These are phyloP conservation scores for Valencia hispanica DNA, from an alignment of 2,797 vertebrate species.

Conservation along the genomic window DNA sequence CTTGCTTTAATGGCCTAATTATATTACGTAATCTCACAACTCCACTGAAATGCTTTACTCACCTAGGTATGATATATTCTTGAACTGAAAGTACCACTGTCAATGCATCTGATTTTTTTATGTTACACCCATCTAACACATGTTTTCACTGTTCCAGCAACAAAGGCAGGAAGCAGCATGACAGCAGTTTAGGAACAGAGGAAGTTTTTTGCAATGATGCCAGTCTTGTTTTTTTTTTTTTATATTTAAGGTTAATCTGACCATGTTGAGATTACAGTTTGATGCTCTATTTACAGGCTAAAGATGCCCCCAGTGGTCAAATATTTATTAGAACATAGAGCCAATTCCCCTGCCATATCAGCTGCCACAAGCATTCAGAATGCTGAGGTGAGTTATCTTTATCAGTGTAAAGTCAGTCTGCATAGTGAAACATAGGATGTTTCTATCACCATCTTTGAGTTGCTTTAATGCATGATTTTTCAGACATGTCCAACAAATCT, in stretches of 20 bases:
- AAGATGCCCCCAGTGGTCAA: background rate
- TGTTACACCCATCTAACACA: background rate
- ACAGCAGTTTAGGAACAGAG: too few species aligned
- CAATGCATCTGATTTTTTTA: background rate
- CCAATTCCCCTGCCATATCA: background rate
- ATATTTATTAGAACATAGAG: background rate
- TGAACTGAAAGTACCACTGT: background rate
- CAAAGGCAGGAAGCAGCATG: background rate
- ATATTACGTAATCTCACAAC: background rate
- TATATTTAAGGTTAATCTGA: background rate
- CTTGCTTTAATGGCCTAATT: background rate
- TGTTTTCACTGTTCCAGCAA: background rate
- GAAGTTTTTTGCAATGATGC: background rate
- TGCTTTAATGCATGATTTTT: too few species aligned
- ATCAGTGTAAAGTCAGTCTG: background rate
- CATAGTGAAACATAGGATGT: background rate
- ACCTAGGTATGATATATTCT: background rate
- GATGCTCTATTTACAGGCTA: background rate
- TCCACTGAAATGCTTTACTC: background rate
- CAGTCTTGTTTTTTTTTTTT: background rate
- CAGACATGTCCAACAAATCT: too few species aligned
- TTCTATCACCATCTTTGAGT: too few species aligned
- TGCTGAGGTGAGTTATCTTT: background rate
- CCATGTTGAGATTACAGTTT: background rate
- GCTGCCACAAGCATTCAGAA: background rate